These are phyloP conservation scores for Leptopilina myrica DNA, from an alignment of 2,888 invertebrate species.

Conservation along the genomic window DNA sequence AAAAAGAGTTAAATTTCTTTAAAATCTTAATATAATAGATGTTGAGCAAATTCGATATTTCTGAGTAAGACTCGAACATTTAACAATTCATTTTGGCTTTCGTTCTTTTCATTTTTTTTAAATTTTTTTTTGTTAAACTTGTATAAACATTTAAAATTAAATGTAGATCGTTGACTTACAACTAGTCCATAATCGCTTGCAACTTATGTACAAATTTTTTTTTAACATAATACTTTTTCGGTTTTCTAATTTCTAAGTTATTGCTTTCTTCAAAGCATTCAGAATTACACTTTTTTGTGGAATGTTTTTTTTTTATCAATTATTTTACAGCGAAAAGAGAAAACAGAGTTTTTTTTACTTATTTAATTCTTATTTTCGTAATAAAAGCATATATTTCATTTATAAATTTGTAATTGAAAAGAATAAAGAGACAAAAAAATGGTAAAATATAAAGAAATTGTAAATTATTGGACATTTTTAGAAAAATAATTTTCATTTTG, in stretches of 20 bases:
- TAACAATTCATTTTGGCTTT: slow-evolving; percentile 74
- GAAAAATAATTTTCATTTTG: too few relatives aligned
- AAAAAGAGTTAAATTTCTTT: background rate
- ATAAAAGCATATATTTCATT: too few relatives aligned
- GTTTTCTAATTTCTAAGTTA: slow-evolving; percentile 43
- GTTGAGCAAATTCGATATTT: slow-evolving; percentile 44
- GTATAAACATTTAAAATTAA: slow-evolving; percentile 71
- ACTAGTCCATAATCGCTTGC: slow-evolving; percentile 60
- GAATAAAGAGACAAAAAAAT: too few relatives aligned
- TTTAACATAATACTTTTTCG: slow-evolving; percentile 51
- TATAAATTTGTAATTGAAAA: too few relatives aligned
- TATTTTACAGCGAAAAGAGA: slow-evolving; percentile 38
- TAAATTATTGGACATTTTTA: too few relatives aligned
- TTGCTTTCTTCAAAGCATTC: slow-evolving; percentile 44
- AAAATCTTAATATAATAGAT: background rate
- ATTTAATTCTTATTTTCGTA: too few relatives aligned
- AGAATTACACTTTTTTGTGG: slow-evolving; percentile 41
- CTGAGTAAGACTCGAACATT: slow-evolving; percentile 67
- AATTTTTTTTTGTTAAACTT: slow-evolving; percentile 54
- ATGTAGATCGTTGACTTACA: slow-evolving; percentile 64
- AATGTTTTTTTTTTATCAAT: background rate
- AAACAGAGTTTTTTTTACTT: background rate
- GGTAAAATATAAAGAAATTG: too few relatives aligned
- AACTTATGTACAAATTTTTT: slow-evolving; percentile 63
- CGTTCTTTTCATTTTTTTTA: slow-evolving; percentile 47